Conservation (phyloP, 2,797 vertebrate genomes). For the Spinibarbus caldwelli region DNA sequence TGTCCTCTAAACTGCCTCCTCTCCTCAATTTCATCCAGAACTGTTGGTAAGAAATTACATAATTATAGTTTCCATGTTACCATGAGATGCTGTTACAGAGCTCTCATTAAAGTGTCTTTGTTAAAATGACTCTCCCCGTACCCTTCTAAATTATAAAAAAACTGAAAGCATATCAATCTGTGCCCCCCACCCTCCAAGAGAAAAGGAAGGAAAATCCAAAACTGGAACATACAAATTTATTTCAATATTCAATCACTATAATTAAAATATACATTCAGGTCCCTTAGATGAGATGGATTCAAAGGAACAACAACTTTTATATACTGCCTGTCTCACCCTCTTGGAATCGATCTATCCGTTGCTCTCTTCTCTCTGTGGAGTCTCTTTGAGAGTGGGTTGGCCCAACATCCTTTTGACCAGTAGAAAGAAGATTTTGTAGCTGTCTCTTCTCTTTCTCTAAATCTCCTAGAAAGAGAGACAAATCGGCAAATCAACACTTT, state of each 20-base stretch:
- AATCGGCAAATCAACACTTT: not conserved
- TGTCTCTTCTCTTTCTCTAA: conserved; percentile 90
- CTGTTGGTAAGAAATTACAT: conserved; percentile 66
- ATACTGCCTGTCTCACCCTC: conserved; percentile 76
- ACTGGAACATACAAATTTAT: not conserved
- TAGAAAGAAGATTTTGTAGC: conserved; percentile 87
- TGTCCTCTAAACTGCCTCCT: conserved; percentile 87
- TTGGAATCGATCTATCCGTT: conserved; percentile 80
- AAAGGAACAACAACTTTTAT: not conserved
- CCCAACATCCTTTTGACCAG: conserved; percentile 75
- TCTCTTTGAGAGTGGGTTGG: conserved; percentile 6
- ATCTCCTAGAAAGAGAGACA: conserved; percentile 78
- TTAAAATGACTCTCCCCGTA: not conserved
- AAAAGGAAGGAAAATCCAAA: not conserved
- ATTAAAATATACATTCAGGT: not conserved
- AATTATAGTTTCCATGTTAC: conserved; percentile 25
- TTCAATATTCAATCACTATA: not conserved
- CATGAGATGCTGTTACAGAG: not conserved
- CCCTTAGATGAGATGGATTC: not conserved
- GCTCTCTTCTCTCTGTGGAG: conserved; percentile 46
- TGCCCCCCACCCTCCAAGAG: not conserved
- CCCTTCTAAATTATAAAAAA: not conserved
- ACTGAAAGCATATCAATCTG: not conserved
- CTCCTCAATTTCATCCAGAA: conserved; percentile 89
- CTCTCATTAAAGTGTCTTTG: not conserved